Base-by-base conservation (phyloP, 2,888 invertebrate species). In the Aelia acuminata region DNA sequence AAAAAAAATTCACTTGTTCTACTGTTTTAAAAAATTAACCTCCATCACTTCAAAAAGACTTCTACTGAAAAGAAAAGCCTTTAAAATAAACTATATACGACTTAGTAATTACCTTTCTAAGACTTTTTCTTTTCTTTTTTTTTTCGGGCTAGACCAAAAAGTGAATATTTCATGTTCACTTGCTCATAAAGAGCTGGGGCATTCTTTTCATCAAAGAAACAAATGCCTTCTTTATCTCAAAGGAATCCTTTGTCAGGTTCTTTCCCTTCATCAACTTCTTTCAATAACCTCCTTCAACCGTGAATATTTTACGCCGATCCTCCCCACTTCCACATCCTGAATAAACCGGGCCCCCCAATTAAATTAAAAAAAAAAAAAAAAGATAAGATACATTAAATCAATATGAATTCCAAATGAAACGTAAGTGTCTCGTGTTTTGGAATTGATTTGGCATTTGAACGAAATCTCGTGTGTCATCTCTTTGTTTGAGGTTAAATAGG, bases 221-320 rank as follows among this genome's bases (percentile, higher is more conserved):
- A 80, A 80, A 80, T 80, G 80, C 22, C 80, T 80, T 43, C 80
- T 80, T 80, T 80, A 80, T 43, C 80, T 80, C 63, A 63, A 63
- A 63, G 63, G 63, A 31, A 31, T 63, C 63, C 80, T 80, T 80
- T 80, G 80, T 80, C 43, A 80, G n/a, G 43, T 43, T 11, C 43
- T 43, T 80, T 80, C 80, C 80, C 80, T 43, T n/a, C 39, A 43
- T 43, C 22, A 43, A n/a, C 80, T 43, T 80, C 80, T 80, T 80
- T 80, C 43, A 75, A 75, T 75, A 75, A 75, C 20, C 75, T 75
- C 20, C 39, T 75, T 20, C 39, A 22, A 43, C 39, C n/a, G 39
- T 80, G 43, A 80, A 80, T 43, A 43, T 43, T 80, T n/a, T 43
- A 11, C 39, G 26, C 13, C 11, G n/a, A n/a, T 26, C 26, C 63